Conservation (phyloP, 2,797 vertebrate species). For the Saguinus oedipus region DNA sequence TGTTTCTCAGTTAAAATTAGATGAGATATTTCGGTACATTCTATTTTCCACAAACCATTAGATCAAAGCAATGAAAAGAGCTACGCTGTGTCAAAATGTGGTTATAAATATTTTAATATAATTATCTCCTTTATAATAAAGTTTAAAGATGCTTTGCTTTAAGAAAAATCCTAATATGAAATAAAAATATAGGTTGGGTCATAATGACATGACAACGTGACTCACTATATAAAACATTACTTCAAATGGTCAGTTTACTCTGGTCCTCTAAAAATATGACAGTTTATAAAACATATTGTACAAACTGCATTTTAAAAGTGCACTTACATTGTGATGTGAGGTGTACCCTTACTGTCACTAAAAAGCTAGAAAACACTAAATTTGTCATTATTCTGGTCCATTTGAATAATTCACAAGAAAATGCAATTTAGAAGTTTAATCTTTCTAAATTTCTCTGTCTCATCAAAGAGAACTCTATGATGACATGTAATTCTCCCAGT, state of each 20-base stretch:
- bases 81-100: neutral
- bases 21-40: neutral
- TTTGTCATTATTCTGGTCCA: neutral
- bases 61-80: constrained; percentile 1
- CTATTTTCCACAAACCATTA: neutral
- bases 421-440: neutral
- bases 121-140: constrained; percentile 12
- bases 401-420: constrained; percentile 13
- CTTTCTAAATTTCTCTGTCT: neutral
- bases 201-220: neutral
- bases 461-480: neutral
- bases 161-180: constrained; percentile 36
- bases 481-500: neutral
- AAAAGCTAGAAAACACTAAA: neutral
- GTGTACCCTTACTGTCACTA: neutral
- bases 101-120: constrained; percentile 7
- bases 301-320: neutral
- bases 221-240: neutral
- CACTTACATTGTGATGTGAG: neutral
- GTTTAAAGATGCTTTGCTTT: neutral
- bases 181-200: constrained; percentile 36
- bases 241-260: neutral
- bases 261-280: neutral
- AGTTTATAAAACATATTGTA: constrained; percentile 1
- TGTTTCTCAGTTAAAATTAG: neutral